Conservation (phyloP, 2,113 vertebrate genomes). For the Rhipidura dahli region DNA sequence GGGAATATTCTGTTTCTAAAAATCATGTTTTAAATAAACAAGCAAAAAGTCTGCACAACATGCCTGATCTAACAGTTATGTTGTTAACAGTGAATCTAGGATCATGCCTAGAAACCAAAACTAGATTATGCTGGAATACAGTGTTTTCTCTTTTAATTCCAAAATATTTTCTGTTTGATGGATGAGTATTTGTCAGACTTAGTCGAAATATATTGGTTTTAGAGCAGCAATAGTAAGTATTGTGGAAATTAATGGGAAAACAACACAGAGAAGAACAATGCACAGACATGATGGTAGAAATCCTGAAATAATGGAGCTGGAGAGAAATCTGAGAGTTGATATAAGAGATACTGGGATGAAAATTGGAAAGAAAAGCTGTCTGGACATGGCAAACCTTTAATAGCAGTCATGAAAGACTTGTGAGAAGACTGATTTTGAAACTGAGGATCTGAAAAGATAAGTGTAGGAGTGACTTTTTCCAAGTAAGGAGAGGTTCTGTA, state of each 20-base stretch:
- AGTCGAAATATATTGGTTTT: neutral
- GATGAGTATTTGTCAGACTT: neutral
- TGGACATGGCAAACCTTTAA: neutral
- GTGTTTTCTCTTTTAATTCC: neutral
- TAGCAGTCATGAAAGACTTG: neutral
- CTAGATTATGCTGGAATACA: neutral
- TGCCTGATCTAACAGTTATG: neutral
- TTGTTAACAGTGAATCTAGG: neutral
- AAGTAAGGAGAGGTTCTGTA: neutral
- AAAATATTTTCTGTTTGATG: neutral
- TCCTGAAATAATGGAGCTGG: neutral
- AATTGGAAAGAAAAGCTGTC: neutral
- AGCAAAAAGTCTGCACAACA: neutral
- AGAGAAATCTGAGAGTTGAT: neutral
- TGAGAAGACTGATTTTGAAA: neutral
- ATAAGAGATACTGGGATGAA: neutral
- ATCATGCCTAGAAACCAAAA: neutral
- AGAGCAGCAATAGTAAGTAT: neutral
- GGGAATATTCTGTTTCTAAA: neutral
- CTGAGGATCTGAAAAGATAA: neutral
- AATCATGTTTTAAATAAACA: neutral
- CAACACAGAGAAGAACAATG: neutral
- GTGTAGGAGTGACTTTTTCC: neutral
- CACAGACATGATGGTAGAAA: neutral
- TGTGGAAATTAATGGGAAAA: neutral